phyloP scores from a whole-genome alignment of 2,797 vertebrate species.

The Ctenopoma kingsleyae region DNA sequence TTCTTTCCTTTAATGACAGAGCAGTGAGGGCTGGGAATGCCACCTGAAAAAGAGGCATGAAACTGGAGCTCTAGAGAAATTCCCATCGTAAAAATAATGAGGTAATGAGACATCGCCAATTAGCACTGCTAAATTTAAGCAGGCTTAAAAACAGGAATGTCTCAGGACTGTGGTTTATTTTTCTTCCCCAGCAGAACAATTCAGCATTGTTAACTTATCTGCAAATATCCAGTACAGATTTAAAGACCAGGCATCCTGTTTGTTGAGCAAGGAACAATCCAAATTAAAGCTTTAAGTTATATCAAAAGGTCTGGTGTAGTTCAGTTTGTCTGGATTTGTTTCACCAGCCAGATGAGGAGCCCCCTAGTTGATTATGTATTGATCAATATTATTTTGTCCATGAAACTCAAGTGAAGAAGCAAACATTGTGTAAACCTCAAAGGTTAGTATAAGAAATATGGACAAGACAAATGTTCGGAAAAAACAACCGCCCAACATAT shows the following conservation, averaged over 20 bases:
- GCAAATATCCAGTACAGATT: not conserved
- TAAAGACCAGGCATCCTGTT: not conserved
- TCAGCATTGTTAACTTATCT: conserved; percentile 16
- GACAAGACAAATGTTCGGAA: not conserved
- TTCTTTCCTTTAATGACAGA: conserved; percentile 22
- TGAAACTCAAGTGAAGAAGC: not conserved
- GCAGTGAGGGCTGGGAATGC: conserved; percentile 19
- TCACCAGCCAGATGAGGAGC: too few species aligned
- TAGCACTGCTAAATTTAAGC: not conserved
- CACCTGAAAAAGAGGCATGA: conserved; percentile 12
- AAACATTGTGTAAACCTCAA: not conserved
- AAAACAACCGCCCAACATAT: not conserved
- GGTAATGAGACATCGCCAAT: conserved; percentile 25
- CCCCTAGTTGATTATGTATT: not conserved
- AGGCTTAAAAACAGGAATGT: conserved; percentile 5
- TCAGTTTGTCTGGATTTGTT: not conserved
- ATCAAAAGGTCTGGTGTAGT: conserved; percentile 1
- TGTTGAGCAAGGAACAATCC: not conserved
- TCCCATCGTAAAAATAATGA: conserved; percentile 42
- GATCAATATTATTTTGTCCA: too few species aligned
- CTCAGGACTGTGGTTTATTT: conserved; percentile 6
- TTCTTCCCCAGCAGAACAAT: conserved; percentile 3
- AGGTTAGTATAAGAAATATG: too few species aligned
- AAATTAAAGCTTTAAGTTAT: not conserved
- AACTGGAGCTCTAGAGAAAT: conserved; percentile 28